Evolutionary conservation across 2,113 vertebrate genomes (phyloP).

Genomic region (Canis aureus): DNA sequence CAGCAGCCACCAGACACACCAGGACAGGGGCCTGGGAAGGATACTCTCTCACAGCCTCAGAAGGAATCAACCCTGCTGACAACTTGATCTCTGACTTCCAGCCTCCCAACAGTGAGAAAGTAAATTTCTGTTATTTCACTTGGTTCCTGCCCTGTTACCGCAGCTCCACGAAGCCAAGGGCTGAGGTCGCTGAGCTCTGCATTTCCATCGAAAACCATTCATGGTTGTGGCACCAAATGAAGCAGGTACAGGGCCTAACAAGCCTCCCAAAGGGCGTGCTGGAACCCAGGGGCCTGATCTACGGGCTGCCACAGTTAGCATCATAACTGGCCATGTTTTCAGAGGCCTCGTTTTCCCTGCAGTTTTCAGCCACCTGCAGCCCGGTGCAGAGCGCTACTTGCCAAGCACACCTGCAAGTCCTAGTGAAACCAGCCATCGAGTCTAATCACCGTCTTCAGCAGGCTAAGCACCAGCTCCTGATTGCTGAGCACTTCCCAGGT

Average conservation of each 20-base stretch:
- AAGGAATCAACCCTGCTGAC: not conserved
- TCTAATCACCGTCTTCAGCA: not conserved
- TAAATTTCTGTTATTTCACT: not conserved
- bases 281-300: not conserved
- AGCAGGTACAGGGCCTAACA: not conserved
- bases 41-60: not conserved
- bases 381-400: accelerated
- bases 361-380: slow-evolving; percentile 13
- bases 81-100: not conserved
- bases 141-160: too few species aligned
- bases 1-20: not conserved
- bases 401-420: not conserved
- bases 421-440: not conserved
- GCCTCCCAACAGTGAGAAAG: not conserved
- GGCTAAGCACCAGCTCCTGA: not conserved
- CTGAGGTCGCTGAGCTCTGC: not conserved
- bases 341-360: not conserved
- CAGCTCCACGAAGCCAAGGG: not conserved
- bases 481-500: not conserved
- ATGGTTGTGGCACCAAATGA: not conserved
- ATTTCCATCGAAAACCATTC: not conserved
- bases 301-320: accelerated
- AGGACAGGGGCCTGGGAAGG: not conserved
- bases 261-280: accelerated
- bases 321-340: not conserved